phyloP scores from a whole-genome alignment of 2,888 invertebrate genomes.

The Nemapogon koenigi region DNA sequence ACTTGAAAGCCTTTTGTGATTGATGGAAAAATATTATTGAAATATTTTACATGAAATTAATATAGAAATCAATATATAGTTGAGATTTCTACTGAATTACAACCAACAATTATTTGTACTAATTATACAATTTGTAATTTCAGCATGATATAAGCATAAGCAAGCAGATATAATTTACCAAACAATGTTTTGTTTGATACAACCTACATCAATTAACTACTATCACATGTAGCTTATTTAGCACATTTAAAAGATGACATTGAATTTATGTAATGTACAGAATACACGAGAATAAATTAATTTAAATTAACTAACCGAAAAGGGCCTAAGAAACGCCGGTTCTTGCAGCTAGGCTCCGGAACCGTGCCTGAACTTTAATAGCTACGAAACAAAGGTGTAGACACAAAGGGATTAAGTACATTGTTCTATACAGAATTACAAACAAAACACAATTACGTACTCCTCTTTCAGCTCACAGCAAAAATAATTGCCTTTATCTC shows the following conservation, averaged over 20 bases:
- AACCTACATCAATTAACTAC: too few relatives aligned
- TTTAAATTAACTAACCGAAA: conserved; percentile 54
- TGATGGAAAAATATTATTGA: too few relatives aligned
- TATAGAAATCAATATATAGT: too few relatives aligned
- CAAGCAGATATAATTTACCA: too few relatives aligned
- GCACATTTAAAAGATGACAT: conserved; percentile 21
- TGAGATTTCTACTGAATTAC: too few relatives aligned
- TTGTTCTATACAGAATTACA: conserved; percentile 10
- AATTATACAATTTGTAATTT: too few relatives aligned
- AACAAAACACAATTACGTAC: conserved; percentile 4
- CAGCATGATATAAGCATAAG: too few relatives aligned
- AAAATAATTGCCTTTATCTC: conserved; percentile 1
- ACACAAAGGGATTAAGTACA: conserved; percentile 28
- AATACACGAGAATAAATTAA: conserved; percentile 49
- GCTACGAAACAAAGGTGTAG: conserved; percentile 44
- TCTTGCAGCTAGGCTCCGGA: conserved; percentile 39
- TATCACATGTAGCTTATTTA: too few relatives aligned
- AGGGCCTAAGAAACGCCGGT: conserved; percentile 47
- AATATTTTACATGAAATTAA: too few relatives aligned
- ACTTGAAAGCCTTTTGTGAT: too few relatives aligned
- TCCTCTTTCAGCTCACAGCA: conserved; percentile 1
- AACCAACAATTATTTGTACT: too few relatives aligned
- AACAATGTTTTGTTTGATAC: too few relatives aligned
- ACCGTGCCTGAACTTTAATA: conserved; percentile 45
- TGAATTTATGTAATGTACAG: conserved; percentile 31